Evolutionary conservation across 2,888 invertebrate genomes (phyloP).

Genomic region (Diaperis boleti): DNA sequence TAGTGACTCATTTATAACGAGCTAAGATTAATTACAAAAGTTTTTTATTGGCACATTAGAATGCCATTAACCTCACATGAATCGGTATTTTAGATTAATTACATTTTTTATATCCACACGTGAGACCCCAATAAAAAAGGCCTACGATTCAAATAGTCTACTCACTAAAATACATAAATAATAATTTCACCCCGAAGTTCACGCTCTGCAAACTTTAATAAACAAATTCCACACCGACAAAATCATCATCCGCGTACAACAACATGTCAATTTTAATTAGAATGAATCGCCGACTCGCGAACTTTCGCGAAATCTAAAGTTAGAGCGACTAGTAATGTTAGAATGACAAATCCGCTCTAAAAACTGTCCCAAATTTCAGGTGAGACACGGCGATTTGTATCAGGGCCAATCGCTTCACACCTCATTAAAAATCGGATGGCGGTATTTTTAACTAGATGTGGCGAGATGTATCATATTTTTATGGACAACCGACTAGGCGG

Average conservation of each 20-base stretch:
- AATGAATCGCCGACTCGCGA: neutral
- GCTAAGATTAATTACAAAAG: neutral
- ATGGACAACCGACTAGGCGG: too few relatives aligned
- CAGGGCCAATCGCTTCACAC: neutral
- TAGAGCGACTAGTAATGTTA: neutral
- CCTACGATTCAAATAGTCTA: too few relatives aligned
- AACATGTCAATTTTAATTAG: neutral
- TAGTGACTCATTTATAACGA: neutral
- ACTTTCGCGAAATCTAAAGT: too few relatives aligned
- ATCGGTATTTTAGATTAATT: neutral
- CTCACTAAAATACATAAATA: too few relatives aligned
- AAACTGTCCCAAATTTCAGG: too few relatives aligned
- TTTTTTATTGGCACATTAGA: neutral
- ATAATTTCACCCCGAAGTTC: neutral
- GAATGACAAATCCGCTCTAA: neutral
- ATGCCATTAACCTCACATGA: neutral
- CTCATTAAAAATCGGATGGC: neutral
- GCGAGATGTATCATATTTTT: too few relatives aligned
- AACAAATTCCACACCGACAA: neutral
- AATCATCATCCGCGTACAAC: neutral
- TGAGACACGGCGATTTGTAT: neutral
- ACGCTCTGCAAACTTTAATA: neutral
- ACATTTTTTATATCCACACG: neutral
- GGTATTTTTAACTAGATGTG: too few relatives aligned
- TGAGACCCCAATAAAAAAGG: too few relatives aligned